Percentiles rank a stretch among this genome's conserved stretches.
Evolutionary conservation across 2,888 invertebrate species (phyloP).

Genomic region (Lasioglossum calceatum): DNA sequence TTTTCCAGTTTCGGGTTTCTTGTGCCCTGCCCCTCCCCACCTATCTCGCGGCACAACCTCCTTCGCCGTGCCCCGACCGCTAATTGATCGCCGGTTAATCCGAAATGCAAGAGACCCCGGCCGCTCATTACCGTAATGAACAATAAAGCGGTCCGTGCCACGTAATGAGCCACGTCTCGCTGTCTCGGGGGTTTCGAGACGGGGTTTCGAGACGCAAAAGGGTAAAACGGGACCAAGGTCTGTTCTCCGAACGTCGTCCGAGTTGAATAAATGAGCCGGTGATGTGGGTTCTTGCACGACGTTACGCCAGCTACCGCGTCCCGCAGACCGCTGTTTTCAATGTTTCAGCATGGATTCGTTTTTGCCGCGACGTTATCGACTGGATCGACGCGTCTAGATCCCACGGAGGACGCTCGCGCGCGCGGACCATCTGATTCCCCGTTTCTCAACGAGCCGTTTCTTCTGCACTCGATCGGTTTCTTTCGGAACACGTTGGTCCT

Average conservation of each 20-base stretch:
- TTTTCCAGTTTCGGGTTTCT: slow-evolving; percentile 68
- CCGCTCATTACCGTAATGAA: slow-evolving; percentile 80
- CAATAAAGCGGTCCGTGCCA: slow-evolving; percentile 73
- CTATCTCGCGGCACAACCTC: neutral
- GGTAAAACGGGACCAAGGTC: slow-evolving; percentile 44
- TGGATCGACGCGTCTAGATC: slow-evolving; percentile 7
- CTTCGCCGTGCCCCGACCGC: slow-evolving; percentile 10
- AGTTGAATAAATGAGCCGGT: slow-evolving; percentile 45
- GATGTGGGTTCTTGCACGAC: slow-evolving; percentile 25
- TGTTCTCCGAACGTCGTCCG: slow-evolving; percentile 18
- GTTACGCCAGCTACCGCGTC: slow-evolving; percentile 24
- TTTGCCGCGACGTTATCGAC: slow-evolving; percentile 9
- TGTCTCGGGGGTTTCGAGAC: slow-evolving; percentile 14
- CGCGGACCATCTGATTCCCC: neutral
- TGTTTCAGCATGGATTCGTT: slow-evolving; percentile 1
- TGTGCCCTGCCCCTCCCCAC: neutral
- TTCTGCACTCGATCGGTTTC: slow-evolving; percentile 7
- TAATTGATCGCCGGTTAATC: slow-evolving; percentile 80
- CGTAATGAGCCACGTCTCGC: slow-evolving; percentile 75
- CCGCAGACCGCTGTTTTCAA: slow-evolving; percentile 10
- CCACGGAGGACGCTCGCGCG: neutral
- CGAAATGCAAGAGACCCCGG: slow-evolving; percentile 68
- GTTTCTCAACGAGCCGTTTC: neutral
- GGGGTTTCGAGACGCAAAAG: slow-evolving; percentile 34
- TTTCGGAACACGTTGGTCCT: slow-evolving; percentile 1